Percentiles rank a stretch among this genome's conserved stretches.
These are phyloP conservation scores for Cyphomyrus discorhynchus DNA, from an alignment of 2,113 vertebrate species.

Conservation along the genomic window DNA sequence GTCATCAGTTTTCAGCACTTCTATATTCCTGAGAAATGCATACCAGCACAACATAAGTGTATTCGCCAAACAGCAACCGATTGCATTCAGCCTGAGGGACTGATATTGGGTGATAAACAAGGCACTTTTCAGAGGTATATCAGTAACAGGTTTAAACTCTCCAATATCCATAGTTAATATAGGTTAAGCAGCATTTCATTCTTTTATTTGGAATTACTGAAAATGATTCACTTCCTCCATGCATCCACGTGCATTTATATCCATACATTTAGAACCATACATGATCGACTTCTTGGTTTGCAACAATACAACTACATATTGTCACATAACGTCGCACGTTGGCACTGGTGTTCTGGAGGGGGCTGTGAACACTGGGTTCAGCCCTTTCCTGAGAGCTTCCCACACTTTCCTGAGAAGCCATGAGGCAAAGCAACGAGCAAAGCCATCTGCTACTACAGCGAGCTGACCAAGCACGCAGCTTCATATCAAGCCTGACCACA, in stretches of 20 bases:
- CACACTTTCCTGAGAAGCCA: background rate
- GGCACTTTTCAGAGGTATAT: background rate
- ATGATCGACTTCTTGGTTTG: background rate
- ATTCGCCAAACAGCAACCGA: background rate
- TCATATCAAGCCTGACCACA: conserved; percentile 35
- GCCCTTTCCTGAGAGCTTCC: background rate
- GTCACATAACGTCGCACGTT: background rate
- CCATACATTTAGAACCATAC: background rate
- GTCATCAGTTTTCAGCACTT: background rate
- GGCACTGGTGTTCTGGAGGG: background rate
- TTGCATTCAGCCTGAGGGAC: background rate
- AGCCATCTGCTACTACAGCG: background rate
- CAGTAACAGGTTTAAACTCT: background rate
- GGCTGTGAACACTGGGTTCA: background rate
- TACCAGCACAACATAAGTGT: background rate
- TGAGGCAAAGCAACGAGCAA: background rate
- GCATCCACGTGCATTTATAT: background rate
- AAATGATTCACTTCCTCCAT: background rate
- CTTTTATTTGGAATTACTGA: background rate
- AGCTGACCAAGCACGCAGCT: conserved; percentile 22
- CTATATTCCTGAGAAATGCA: background rate
- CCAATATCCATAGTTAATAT: background rate
- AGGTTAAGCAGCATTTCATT: background rate
- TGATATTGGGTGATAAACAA: background rate
- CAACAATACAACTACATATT: background rate